These are phyloP conservation scores for Colletes gigas DNA, from an alignment of 1,140 invertebrate genomes.

Conservation along the genomic window DNA sequence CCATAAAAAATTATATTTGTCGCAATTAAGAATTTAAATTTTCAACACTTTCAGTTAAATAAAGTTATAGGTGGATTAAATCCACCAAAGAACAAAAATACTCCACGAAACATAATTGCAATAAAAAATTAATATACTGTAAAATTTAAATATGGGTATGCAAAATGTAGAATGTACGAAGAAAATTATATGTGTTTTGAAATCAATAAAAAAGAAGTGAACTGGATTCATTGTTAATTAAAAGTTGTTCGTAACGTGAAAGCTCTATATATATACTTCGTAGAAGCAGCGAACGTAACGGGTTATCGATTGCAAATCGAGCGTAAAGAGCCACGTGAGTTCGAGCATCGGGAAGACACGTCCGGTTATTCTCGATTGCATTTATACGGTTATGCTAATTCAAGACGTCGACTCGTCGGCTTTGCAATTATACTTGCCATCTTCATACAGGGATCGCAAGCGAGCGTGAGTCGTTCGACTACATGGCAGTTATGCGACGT, in stretches of 20 bases:
- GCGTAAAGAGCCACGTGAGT: not conserved
- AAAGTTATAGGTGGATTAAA: no score
- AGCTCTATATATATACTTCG: constrained; percentile 4
- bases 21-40: no score
- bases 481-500: not conserved
- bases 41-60: no score
- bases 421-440: constrained; percentile 45
- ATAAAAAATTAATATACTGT: no score
- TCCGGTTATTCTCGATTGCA: not conserved
- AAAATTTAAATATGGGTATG: no score
- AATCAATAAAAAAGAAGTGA: not conserved
- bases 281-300: constrained; percentile 32
- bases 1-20: no score
- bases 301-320: not conserved
- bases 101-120: no score
- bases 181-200: no score
- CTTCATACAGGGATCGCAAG: constrained; percentile 1
- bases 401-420: constrained; percentile 17
- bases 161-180: no score
- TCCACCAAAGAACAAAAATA: no score
- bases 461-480: not conserved
- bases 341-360: not conserved
- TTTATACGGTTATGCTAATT: constrained; percentile 53
- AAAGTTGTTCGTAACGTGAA: not conserved
- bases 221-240: not conserved